These are phyloP conservation scores for Struthidea cinerea DNA, from an alignment of 2,113 vertebrate genomes.

Conservation along the genomic window DNA sequence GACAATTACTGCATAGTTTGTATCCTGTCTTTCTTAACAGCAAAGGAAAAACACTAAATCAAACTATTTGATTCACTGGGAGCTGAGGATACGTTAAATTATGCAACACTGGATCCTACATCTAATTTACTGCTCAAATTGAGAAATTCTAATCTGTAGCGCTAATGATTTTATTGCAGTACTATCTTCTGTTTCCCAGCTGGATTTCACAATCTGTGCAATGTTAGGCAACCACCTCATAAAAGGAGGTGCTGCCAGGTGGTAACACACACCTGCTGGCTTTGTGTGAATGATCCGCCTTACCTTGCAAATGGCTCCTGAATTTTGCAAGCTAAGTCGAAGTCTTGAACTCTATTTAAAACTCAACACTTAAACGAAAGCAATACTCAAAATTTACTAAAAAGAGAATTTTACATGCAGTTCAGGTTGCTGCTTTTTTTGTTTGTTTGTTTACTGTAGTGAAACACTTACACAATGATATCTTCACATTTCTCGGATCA, in stretches of 20 bases:
- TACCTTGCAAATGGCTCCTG: neutral
- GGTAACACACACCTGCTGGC: neutral
- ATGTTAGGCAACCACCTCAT: neutral
- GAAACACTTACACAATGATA: constrained; percentile 83
- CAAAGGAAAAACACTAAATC: neutral
- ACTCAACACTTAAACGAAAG: neutral
- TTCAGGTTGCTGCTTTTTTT: neutral
- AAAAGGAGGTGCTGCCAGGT: neutral
- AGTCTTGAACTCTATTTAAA: neutral
- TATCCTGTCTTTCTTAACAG: neutral
- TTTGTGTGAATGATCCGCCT: neutral
- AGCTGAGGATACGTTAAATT: neutral
- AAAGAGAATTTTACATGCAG: neutral
- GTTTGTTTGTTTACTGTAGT: neutral
- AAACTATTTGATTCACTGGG: neutral
- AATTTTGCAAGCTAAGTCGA: neutral
- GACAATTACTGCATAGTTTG: neutral
- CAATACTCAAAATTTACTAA: neutral
- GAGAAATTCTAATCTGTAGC: neutral
- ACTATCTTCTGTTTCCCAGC: neutral
- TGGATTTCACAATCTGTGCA: neutral
- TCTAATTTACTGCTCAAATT: neutral
- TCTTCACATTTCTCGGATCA: constrained; percentile 80
- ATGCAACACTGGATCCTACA: neutral
- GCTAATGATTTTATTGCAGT: neutral